These are phyloP conservation scores for Ctenoplectra terminalis DNA, from an alignment of 1,140 invertebrate species.

Conservation along the genomic window DNA sequence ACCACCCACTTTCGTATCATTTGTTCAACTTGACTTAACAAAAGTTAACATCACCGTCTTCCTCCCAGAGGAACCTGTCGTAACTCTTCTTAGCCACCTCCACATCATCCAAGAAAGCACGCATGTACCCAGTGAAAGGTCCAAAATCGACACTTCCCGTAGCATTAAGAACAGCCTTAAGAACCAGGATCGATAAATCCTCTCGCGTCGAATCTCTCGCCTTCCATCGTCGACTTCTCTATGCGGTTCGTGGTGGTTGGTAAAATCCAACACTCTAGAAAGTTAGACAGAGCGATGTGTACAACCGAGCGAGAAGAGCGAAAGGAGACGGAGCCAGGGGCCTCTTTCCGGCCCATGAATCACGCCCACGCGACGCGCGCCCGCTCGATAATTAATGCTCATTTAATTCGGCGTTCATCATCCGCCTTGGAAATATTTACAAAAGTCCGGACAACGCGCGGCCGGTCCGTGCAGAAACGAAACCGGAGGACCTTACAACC, in stretches of 20 bases:
- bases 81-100: neutral
- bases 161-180: neutral
- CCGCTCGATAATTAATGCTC: conserved; percentile 80
- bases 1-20: no score
- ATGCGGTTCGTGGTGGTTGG: neutral
- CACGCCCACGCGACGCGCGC: conserved; percentile 78
- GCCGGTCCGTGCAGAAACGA: conserved; percentile 49
- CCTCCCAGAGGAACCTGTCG: neutral
- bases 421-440: conserved; percentile 76
- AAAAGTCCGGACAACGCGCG: conserved; percentile 67
- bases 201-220: conserved; percentile 62
- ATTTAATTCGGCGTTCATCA: conserved; percentile 80
- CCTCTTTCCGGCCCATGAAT: conserved; percentile 75
- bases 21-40: no score
- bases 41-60: neutral
- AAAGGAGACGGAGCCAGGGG: conserved; percentile 51
- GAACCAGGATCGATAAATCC: conserved; percentile 66
- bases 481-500: conserved; percentile 54
- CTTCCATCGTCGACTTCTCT: conserved; percentile 18
- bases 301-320: conserved; percentile 52
- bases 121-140: neutral
- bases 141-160: conserved; percentile 1
- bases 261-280: neutral
- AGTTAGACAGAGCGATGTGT: neutral
- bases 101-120: neutral